phyloP scores from a whole-genome alignment of 1,140 invertebrate species.

The Manduca sexta region DNA sequence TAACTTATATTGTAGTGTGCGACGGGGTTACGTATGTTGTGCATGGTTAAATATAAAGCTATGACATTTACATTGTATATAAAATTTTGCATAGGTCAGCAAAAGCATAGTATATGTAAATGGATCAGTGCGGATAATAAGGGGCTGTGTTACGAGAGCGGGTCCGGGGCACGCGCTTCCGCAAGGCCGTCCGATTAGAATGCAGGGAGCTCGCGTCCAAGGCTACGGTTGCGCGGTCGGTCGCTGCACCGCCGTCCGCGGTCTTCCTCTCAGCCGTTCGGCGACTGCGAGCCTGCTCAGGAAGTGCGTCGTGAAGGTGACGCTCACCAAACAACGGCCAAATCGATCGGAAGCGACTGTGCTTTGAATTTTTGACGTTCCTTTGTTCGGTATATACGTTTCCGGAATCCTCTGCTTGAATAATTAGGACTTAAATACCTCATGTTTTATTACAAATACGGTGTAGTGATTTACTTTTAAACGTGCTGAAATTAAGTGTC shows the following conservation, averaged over 20 bases:
- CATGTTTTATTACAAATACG: background rate
- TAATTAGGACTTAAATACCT: constrained; percentile 28
- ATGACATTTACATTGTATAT: background rate
- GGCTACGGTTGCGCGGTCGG: constrained; percentile 57
- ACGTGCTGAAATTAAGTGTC: background rate
- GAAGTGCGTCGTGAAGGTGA: constrained; percentile 62
- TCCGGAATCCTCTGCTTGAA: constrained; percentile 41
- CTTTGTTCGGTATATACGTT: constrained; percentile 44
- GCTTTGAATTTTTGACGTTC: constrained; percentile 54
- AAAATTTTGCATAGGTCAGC: background rate
- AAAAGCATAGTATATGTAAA: background rate
- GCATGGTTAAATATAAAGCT: too few species aligned
- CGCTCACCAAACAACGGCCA: constrained; percentile 38
- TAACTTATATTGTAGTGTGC: too few species aligned
- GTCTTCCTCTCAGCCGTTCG: constrained; percentile 55
- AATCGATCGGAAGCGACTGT: constrained; percentile 57
- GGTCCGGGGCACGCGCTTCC: constrained; percentile 55
- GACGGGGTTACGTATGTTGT: too few species aligned
- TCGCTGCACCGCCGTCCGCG: constrained; percentile 49
- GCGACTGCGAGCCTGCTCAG: constrained; percentile 49
- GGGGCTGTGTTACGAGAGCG: constrained; percentile 58
- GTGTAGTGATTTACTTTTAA: background rate
- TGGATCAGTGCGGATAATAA: constrained; percentile 26
- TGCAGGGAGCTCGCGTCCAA: constrained; percentile 69
- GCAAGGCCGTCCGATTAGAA: constrained; percentile 69